Evolutionary conservation across 2,113 vertebrate genomes (phyloP).

Genomic region (Apodemus sylvaticus): DNA sequence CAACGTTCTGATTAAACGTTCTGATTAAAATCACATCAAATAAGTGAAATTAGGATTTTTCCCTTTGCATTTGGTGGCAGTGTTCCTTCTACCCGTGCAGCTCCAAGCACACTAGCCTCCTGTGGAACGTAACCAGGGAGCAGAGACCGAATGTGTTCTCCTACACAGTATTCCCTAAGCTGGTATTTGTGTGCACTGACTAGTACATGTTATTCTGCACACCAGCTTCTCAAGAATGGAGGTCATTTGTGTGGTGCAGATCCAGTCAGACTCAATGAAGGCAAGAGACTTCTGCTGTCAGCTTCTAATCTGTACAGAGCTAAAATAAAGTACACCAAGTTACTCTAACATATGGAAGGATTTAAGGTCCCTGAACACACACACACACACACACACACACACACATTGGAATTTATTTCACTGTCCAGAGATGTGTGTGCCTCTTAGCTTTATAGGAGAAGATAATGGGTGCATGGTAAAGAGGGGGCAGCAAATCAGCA

Average conservation of each 20-base stretch:
- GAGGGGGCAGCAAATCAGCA: background rate
- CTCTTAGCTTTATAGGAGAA: background rate
- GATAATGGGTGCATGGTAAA: background rate
- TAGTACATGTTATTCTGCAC: background rate
- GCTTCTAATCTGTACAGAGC: background rate
- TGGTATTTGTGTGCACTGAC: background rate
- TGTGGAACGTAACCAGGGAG: background rate
- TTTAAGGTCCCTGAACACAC: background rate
- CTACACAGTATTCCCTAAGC: background rate
- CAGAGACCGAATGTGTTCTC: background rate
- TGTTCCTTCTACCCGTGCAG: background rate
- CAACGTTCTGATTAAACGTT: constrained; percentile 31
- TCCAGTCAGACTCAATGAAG: background rate
- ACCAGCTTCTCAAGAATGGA: background rate
- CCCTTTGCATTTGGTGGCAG: background rate
- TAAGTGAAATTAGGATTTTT: constrained; percentile 49
- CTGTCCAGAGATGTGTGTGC: background rate
- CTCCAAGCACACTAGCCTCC: background rate
- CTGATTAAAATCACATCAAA: constrained; percentile 65
- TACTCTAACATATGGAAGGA: background rate
- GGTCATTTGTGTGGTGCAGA: background rate
- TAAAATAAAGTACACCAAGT: background rate
- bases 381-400: background rate
- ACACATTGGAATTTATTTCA: background rate
- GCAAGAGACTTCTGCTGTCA: background rate